Evolutionary conservation across 2,113 vertebrate species (phyloP), one percentile per base, ranked within the genome.

Genomic region (Prochilodus magdalenae): DNA sequence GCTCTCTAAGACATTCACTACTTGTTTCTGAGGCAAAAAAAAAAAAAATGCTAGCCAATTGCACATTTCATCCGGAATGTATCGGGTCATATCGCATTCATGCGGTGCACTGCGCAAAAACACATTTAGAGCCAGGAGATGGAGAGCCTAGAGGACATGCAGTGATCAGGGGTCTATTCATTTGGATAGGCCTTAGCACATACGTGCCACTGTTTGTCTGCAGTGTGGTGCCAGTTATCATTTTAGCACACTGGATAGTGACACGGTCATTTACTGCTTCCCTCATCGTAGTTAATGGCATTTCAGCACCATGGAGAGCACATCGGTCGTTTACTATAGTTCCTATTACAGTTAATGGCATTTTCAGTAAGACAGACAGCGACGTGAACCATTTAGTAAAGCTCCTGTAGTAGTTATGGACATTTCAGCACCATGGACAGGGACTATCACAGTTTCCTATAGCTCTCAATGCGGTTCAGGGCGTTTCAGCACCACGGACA

Each of bases 21-120:
- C 84, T 92, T 84, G 76, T 92, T 92, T 87, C 91, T 85, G 89
- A 75, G 80, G 93, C 86, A 74, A 87, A 89, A 87, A 92, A 91
- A 11, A 60, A 24, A 60, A 60, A 60, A 91, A 92, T 86, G 89
- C 69, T 75, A 85, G 89, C 88, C 89, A 89, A 85, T 87, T 91
- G 83, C 81, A 83, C 73, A 83, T 87, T 86, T 83, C 87, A 82
- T 89, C 82, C 30, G 57, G 84, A 84, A 69, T 13, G 59, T 77
- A 33, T 47, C 33, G 60, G 76, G 55, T 44, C 49, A 36, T 36
- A 75, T 67, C 79, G 63, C 67, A 79, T 75, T 60, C 27, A 75
- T 86, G 77, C 87, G 83, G 84, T 85, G 79, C 86, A 89, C 72
- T 70, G 76, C 44, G 75, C n/a, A 73, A 70, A 83, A 83, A 22